Evolutionary conservation across 2,113 vertebrate genomes (phyloP).

Genomic region (Beaufortia kweichowensis): DNA sequence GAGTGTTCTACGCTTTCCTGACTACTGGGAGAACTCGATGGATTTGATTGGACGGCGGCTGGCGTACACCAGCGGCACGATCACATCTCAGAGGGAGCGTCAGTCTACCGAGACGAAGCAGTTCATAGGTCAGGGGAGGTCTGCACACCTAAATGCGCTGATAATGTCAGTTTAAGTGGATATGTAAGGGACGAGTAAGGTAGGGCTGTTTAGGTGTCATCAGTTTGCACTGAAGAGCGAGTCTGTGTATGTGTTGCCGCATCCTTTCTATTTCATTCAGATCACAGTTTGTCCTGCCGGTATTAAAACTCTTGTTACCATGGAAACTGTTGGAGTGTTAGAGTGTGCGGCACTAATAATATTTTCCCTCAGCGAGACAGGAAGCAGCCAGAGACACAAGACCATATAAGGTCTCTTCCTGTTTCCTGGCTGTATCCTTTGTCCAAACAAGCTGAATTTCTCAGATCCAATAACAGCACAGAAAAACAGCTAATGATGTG

Average conservation of each 20-base stretch:
- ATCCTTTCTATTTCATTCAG: constrained; percentile 58
- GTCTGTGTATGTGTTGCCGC: constrained; percentile 47
- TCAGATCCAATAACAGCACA: neutral
- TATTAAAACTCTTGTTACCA: constrained; percentile 77
- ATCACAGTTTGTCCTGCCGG: constrained; percentile 61
- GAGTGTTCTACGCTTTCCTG: neutral
- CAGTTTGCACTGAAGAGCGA: neutral
- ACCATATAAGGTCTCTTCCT: constrained; percentile 75
- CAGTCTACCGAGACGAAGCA: neutral
- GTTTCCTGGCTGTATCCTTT: constrained; percentile 62
- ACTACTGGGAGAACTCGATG: neutral
- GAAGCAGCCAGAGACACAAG: constrained; percentile 48
- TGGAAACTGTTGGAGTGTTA: constrained; percentile 75
- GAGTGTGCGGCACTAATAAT: constrained; percentile 66
- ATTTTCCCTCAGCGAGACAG: constrained; percentile 63
- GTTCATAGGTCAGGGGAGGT: neutral
- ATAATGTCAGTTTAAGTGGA: constrained; percentile 15
- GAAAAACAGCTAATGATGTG: neutral
- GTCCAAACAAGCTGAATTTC: constrained; percentile 56
- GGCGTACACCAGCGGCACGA: neutral
- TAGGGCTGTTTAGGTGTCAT: constrained; percentile 5
- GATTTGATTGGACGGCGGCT: constrained; percentile 11
- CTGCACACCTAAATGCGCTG: neutral
- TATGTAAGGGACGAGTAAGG: neutral
- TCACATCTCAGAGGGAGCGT: neutral